These are phyloP conservation scores for Leuciscus idus DNA, from an alignment of 2,113 vertebrate genomes.

Conservation along the genomic window DNA sequence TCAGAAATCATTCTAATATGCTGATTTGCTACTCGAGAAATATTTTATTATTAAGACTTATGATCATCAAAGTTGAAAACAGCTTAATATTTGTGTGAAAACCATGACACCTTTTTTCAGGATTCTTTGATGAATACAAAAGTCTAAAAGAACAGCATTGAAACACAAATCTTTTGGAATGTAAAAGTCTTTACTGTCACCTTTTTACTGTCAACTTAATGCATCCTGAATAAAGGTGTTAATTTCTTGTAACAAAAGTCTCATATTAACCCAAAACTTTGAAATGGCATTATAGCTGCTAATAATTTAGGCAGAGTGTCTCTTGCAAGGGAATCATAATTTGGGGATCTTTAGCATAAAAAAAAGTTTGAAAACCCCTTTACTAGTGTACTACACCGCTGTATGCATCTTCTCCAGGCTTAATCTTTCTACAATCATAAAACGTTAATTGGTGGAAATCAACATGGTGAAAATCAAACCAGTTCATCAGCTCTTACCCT, in stretches of 20 bases:
- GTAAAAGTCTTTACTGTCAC: not conserved
- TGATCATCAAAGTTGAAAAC: not conserved
- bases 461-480: not conserved
- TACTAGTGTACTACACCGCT: not conserved
- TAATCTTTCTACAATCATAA: not conserved
- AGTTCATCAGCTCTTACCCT: constrained; percentile 74
- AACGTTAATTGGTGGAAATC: not conserved
- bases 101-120: not conserved
- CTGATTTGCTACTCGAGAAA: not conserved
- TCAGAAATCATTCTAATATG: not conserved
- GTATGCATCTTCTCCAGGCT: not conserved
- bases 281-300: too few species aligned
- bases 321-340: not conserved
- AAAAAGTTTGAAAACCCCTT: not conserved
- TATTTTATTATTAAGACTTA: not conserved
- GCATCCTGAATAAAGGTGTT: not conserved
- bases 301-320: not conserved
- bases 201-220: not conserved
- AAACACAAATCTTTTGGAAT: not conserved
- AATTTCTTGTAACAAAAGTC: not conserved
- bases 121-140: not conserved
- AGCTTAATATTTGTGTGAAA: not conserved
- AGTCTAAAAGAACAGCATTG: not conserved
- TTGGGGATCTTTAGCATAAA: not conserved
- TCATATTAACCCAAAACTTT: not conserved